phyloP scores from a whole-genome alignment of 2,113 vertebrate species.

The Aptenodytes patagonicus region DNA sequence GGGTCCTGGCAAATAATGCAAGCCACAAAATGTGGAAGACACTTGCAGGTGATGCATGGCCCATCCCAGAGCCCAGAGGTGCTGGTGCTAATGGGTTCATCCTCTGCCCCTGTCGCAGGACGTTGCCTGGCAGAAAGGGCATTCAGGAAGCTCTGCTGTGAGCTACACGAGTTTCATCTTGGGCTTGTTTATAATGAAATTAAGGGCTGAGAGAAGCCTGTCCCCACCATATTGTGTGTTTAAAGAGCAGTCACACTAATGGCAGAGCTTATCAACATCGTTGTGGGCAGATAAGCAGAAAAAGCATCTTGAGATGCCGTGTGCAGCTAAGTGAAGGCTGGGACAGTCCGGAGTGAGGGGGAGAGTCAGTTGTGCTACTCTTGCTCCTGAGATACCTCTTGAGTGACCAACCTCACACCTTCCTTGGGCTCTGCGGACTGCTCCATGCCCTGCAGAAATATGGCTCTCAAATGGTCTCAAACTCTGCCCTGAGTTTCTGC shows the following conservation, averaged over 20 bases:
- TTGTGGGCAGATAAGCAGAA: background rate
- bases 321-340: background rate
- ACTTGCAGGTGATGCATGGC: background rate
- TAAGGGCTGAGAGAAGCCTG: background rate
- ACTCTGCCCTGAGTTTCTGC: background rate
- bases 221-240: background rate
- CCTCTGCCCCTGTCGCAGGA: background rate
- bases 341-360: accelerated
- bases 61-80: background rate
- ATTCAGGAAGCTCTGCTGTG: background rate
- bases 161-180: background rate
- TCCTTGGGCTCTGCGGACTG: background rate
- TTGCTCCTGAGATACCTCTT: background rate
- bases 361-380: background rate
- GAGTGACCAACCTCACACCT: background rate
- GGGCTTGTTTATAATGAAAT: background rate
- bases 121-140: background rate
- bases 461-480: background rate
- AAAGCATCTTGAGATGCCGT: background rate
- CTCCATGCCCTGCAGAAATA: accelerated
- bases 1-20: background rate
- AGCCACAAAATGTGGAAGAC: background rate
- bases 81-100: background rate
- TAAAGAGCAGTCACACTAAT: background rate
- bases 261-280: background rate